Percentiles rank a stretch among this genome's conserved stretches.
Conservation (phyloP, 2,888 invertebrate genomes). For the Chrysina gloriosa region DNA sequence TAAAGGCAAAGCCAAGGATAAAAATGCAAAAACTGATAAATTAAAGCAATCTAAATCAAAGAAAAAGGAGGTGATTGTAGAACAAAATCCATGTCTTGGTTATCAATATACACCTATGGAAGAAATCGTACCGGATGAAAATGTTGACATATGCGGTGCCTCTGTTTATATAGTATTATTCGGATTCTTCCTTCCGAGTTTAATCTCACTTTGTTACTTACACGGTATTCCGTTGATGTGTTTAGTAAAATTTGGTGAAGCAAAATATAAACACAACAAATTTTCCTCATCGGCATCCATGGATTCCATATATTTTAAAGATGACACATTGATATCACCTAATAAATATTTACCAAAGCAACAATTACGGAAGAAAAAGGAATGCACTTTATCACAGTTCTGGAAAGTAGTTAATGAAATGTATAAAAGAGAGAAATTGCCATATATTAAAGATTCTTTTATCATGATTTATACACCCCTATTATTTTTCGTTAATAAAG, state of each 20-base stretch:
- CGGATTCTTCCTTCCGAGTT: slow-evolving; percentile 30
- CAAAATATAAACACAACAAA: slow-evolving; percentile 4
- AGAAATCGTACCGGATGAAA: slow-evolving; percentile 3
- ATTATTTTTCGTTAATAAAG: slow-evolving; percentile 18
- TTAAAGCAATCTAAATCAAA: slow-evolving; percentile 1
- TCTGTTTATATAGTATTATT: slow-evolving; percentile 36
- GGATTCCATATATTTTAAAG: slow-evolving; percentile 8
- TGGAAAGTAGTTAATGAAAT: slow-evolving; percentile 21
- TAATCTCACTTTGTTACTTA: slow-evolving; percentile 19
- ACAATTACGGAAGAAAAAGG: slow-evolving; percentile 19
- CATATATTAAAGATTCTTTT: slow-evolving; percentile 23
- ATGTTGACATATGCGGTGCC: slow-evolving; percentile 16
- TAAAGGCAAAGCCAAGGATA: slow-evolving; percentile 2
- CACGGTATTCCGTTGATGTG: slow-evolving; percentile 28
- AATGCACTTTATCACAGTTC: slow-evolving; percentile 15
- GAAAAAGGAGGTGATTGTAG: slow-evolving; percentile 6
- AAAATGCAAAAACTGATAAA: slow-evolving; percentile 12
- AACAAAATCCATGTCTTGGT: slow-evolving; percentile 19
- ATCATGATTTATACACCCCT: slow-evolving; percentile 33
- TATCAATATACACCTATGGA: slow-evolving; percentile 15
- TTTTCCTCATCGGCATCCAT: not conserved
- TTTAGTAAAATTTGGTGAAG: slow-evolving; percentile 34
- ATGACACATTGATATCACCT: not conserved
- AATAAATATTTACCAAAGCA: slow-evolving; percentile 3
- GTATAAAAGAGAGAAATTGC: slow-evolving; percentile 10